These are phyloP conservation scores for Hypotaenidia okinawae DNA, from an alignment of 2,797 vertebrate genomes.

Conservation along the genomic window DNA sequence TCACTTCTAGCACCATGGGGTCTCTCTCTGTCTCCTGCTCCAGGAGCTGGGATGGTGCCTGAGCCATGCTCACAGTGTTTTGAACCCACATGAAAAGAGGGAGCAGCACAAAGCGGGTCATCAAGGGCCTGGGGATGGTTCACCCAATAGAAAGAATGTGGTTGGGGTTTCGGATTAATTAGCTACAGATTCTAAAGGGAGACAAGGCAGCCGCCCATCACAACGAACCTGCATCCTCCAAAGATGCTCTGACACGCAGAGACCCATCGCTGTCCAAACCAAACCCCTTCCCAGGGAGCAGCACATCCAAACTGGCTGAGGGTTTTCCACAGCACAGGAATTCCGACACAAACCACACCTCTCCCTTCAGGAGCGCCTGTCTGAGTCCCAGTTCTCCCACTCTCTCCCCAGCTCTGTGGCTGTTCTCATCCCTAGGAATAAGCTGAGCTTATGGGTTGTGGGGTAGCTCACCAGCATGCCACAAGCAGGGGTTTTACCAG, in stretches of 20 bases:
- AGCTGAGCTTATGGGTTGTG: not conserved
- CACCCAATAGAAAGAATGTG: slow-evolving; percentile 27
- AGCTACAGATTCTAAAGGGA: slow-evolving; percentile 27
- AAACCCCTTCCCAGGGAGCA: not conserved
- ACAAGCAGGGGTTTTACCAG: not conserved
- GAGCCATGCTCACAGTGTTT: not conserved
- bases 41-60: not conserved
- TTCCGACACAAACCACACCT: fast-evolving
- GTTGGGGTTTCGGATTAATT: slow-evolving; percentile 69
- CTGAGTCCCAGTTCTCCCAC: not conserved
- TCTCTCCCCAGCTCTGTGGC: not conserved
- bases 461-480: not conserved
- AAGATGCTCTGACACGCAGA: not conserved
- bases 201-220: not conserved
- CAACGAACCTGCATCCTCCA: not conserved
- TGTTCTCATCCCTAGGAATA: not conserved
- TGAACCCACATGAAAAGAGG: slow-evolving; percentile 57
- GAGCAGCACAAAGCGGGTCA: slow-evolving; percentile 50
- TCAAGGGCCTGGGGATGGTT: slow-evolving; percentile 37
- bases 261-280: fast-evolving
- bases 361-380: not conserved
- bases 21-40: not conserved
- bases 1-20: not conserved
- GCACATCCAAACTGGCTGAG: not conserved
- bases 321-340: not conserved